Percentiles rank a stretch among this genome's conserved stretches.
Evolutionary conservation across 2,888 invertebrate genomes (phyloP).

Genomic region (Cephonodes hylas): DNA sequence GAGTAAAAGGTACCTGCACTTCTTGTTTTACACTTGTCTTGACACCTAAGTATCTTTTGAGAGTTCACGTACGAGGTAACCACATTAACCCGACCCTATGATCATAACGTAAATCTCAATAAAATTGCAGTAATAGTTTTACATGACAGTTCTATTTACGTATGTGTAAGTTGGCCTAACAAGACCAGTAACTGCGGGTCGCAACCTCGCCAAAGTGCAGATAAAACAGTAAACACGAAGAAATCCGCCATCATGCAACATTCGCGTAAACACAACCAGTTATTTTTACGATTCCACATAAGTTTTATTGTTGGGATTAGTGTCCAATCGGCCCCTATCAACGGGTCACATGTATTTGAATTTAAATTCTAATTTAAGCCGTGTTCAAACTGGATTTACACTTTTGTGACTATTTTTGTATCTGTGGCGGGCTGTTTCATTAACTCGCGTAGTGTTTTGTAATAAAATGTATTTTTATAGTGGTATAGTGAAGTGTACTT

Average conservation of each 20-base stretch:
- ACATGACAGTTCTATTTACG: not conserved
- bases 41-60: no score
- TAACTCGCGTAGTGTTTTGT: no score
- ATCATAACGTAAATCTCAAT: not conserved
- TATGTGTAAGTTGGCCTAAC: not conserved
- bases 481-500: no score
- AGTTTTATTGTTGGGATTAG: not conserved
- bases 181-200: not conserved
- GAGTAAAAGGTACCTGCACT: no score
- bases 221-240: slow-evolving; percentile 10
- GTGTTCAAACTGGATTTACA: not conserved
- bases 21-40: no score
- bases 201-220: slow-evolving; percentile 8
- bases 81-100: no score
- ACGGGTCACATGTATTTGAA: not conserved
- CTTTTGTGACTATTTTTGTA: no score
- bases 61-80: no score
- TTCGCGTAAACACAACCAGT: not conserved
- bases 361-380: not conserved
- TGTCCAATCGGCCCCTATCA: not conserved
- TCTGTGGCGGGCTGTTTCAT: no score
- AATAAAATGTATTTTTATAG: no score
- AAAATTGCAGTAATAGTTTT: not conserved
- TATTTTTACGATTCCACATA: not conserved
- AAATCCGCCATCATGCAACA: slow-evolving; percentile 1